Evolutionary conservation across 2,888 invertebrate genomes (phyloP), one percentile per base, ranked within the genome.

Genomic region (Scelioninae gen. 1): DNA sequence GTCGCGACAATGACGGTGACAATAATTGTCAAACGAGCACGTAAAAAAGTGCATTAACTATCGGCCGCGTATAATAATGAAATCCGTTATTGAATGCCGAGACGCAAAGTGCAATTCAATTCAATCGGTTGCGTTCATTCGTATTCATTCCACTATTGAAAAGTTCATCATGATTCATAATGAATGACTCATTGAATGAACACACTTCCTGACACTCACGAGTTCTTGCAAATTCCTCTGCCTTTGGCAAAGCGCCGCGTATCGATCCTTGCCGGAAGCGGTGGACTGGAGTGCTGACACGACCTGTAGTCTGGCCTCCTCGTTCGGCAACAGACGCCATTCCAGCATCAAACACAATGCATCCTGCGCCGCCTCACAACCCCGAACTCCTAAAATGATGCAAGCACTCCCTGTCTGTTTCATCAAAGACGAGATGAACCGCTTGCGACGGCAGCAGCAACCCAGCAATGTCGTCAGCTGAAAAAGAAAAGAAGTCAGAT

Each of bases 301-400:
- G 79, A 96, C 95, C 93, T 96, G 96, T 85, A 95, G 92, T 85
- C 94, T 93, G 9, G 94, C 93, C 87, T 95, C 94, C 85, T 95
- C 94, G 84, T 93, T 94, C 34, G 94, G 93, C 23, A 95, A 91
- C 31, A 96, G 93, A 88, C 96, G 95, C 95, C 96, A 95, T 92
- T 97, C 96, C 82, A 96, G 93, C 95, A 96, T 95, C 60, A 96
- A 93, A 91, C 96, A 96, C 66, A 96, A 93, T 0, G 95, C 95
- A 91, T 96, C 94, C 89, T 95, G 94, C 0, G 95, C 95, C 16
- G 94, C 94, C 5, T 93, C 93, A 90, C 94, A 94, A 88, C 95
- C 96, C 78, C 96, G 93, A 82, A 96, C 93, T 0, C 96, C 96
- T 84, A 96, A 93, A 84, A 96, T 92, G 92, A 96, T 94, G 85